phyloP scores from a whole-genome alignment of 1,140 invertebrate species.

The Cephus cinctus region DNA sequence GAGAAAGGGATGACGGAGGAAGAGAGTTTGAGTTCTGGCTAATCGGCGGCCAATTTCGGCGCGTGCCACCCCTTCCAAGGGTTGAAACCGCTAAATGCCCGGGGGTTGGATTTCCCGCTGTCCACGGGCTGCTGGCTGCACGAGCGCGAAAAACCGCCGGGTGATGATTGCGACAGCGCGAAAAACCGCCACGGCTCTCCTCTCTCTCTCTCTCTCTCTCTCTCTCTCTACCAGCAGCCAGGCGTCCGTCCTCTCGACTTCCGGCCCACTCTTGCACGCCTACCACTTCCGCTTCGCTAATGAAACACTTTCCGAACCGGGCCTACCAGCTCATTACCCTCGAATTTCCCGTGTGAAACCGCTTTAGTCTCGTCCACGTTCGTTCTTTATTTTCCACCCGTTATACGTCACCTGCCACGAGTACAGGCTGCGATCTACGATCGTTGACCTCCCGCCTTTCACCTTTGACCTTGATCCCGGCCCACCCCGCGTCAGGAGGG shows the following conservation, averaged over 20 bases:
- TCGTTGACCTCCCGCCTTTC: too few species aligned
- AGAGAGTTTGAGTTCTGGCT: conserved; percentile 17
- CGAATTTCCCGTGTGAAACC: too few species aligned
- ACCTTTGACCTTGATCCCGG: too few species aligned
- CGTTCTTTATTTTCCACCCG: too few species aligned
- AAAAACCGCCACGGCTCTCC: conserved; percentile 5
- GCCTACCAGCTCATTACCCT: not conserved
- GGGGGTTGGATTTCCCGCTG: conserved; percentile 10
- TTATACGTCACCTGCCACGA: too few species aligned
- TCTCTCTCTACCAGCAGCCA: too few species aligned
- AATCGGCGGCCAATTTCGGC: conserved; percentile 39
- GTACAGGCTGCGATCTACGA: too few species aligned
- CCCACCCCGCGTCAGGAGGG: too few species aligned
- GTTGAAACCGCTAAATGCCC: not conserved
- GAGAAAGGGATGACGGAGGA: not conserved
- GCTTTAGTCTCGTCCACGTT: too few species aligned
- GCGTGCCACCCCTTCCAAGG: conserved; percentile 30
- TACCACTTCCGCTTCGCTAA: conserved; percentile 13
- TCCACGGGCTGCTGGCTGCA: conserved; percentile 11
- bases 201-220: too few species aligned
- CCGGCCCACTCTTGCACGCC: too few species aligned
- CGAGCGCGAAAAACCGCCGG: conserved; percentile 33
- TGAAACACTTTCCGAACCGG: conserved; percentile 5
- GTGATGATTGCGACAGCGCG: conserved; percentile 28
- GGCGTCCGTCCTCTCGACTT: too few species aligned